Evolutionary conservation across 1,140 invertebrate genomes (phyloP).

Genomic region (Drosophila mojavensis): DNA sequence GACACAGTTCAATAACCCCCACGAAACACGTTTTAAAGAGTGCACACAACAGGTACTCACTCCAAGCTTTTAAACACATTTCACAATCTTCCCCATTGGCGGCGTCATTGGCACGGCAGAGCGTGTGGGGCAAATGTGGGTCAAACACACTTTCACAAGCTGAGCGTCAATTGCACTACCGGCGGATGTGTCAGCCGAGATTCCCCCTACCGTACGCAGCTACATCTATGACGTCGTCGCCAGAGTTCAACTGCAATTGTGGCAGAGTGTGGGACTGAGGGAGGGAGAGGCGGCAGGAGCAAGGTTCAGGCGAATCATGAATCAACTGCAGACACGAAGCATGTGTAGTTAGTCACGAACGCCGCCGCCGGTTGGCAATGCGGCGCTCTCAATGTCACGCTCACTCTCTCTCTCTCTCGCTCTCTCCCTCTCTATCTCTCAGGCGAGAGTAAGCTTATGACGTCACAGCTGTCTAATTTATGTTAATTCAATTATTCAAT

Average conservation of each 20-base stretch:
- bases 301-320: conserved; percentile 32
- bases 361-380: conserved; percentile 37
- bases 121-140: conserved; percentile 19
- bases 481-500: conserved; percentile 33
- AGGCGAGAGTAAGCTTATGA: conserved; percentile 5
- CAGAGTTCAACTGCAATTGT: not conserved
- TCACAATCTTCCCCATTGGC: conserved; percentile 27
- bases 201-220: not conserved
- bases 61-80: conserved; percentile 16
- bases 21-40: conserved; percentile 54
- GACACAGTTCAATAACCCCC: conserved; percentile 56
- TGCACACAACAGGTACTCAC: conserved; percentile 20
- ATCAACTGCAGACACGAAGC: conserved; percentile 36
- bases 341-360: conserved; percentile 66
- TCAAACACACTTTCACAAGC: conserved; percentile 47
- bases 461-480: conserved; percentile 19
- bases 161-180: conserved; percentile 31
- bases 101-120: conserved; percentile 18
- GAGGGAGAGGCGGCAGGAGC: conserved; percentile 4
- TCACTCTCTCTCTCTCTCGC: conserved; percentile 2
- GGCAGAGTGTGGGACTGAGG: not conserved
- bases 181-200: conserved; percentile 9
- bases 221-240: conserved; percentile 30
- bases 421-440: not conserved
- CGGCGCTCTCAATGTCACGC: conserved; percentile 17